phyloP scores from a whole-genome alignment of 1,140 invertebrate species.

The Reticulitermes speratus region DNA sequence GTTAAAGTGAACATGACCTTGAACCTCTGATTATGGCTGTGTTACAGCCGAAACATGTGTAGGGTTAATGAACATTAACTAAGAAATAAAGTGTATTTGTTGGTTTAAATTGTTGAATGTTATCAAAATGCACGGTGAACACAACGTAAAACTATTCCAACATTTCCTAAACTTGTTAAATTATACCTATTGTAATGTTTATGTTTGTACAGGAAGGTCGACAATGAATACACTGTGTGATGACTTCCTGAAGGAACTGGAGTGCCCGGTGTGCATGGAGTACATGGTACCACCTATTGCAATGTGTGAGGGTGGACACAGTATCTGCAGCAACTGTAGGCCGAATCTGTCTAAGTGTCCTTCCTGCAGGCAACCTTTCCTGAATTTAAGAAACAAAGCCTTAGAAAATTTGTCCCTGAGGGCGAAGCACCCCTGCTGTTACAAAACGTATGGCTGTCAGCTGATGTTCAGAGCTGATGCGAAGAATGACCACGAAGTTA shows the following conservation, averaged over 20 bases:
- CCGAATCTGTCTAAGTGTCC: constrained; percentile 67
- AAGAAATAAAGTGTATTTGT: no score
- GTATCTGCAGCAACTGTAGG: constrained; percentile 70
- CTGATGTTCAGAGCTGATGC: neutral
- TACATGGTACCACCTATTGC: constrained; percentile 69
- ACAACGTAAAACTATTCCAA: no score
- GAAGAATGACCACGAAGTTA: neutral
- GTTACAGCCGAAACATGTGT: no score
- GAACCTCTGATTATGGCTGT: no score
- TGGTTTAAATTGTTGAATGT: no score
- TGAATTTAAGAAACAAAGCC: constrained; percentile 67
- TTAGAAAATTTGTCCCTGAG: constrained; percentile 60
- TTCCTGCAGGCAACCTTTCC: constrained; percentile 68
- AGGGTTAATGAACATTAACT: no score
- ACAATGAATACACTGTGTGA: neutral
- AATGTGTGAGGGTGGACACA: constrained; percentile 76
- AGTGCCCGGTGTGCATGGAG: constrained; percentile 80
- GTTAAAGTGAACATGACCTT: no score
- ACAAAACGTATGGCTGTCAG: neutral
- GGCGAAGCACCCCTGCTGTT: constrained; percentile 42
- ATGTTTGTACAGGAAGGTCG: no score
- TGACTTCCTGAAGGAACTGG: constrained; percentile 45
- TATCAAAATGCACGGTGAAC: no score
- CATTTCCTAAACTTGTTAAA: no score
- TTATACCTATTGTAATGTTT: no score